Base-by-base conservation (phyloP, 2,888 invertebrate genomes). In the Notodonta dromedarius region DNA sequence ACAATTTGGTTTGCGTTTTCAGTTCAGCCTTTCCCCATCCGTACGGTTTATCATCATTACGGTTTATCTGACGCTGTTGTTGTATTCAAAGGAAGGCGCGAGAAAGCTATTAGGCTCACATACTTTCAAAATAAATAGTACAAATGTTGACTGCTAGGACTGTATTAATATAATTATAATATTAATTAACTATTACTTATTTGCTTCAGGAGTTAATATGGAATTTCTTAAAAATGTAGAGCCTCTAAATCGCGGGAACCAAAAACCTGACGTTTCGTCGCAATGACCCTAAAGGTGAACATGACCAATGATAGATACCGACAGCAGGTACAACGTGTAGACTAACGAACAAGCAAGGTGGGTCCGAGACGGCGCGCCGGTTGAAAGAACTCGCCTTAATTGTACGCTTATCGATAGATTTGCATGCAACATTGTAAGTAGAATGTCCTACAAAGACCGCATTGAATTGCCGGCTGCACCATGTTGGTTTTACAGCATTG, bases 11-110 rank as follows among this genome's bases (percentile, higher is more conserved):
- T 64, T 54, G 56, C 40, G 6, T 42, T 13, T 42, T 57, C 35
- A 44, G 44, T 66, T 58, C 60, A 55, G 56, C 53, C 55, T 59
- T 63, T 63, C 32, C 58, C 24, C 53, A 48, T 53, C 62, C 64
- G 67, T 62, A 61, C 60, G n/a, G n/a, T n/a, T n/a, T n/a, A n/a
- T n/a, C n/a, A n/a, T n/a, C n/a, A 61, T 64, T 65, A 24, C 56
- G 12, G 16, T 24, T 56, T 56, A 24, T 56, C 56, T 24, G 44
- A 13, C n/a, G 13, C 53, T 39, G 8, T 9, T 6, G 5, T 35
- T 9, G 55, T 16, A 35, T 56, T 24, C n/a, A 9, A 11, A 7
- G 54, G 14, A 39, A 39, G 54, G 6, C 54, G 54, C 39, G 54
- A 14, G 54, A 54, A 32, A n/a, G 39, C 5, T 54, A 35, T 11